These are phyloP conservation scores for Plestiodon gilberti DNA, from an alignment of 2,113 vertebrate genomes.

Conservation along the genomic window DNA sequence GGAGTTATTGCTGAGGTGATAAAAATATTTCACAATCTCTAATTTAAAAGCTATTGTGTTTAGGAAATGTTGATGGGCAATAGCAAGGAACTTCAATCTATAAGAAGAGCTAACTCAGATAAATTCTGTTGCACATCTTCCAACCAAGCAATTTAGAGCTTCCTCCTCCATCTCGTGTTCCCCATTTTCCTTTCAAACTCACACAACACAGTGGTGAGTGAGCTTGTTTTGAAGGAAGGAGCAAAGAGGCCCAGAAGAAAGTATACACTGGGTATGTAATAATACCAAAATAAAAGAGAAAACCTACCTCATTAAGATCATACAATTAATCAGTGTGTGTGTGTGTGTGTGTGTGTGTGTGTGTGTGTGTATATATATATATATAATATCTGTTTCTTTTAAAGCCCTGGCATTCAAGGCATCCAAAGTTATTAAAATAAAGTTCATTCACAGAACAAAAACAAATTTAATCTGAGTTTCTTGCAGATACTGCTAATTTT, in stretches of 20 bases:
- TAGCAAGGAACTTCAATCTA: background rate
- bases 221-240: constrained; percentile 33
- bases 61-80: background rate
- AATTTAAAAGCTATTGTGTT: background rate
- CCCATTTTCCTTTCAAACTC: constrained; percentile 56
- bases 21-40: background rate
- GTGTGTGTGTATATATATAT: constrained; percentile 83
- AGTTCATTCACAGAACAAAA: constrained; percentile 91
- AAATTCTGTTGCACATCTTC: constrained; percentile 71
- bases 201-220: constrained; percentile 44
- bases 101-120: background rate
- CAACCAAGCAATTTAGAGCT: constrained; percentile 57
- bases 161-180: constrained; percentile 44
- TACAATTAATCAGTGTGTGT: constrained; percentile 88
- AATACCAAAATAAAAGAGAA: constrained; percentile 83
- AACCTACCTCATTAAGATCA: constrained; percentile 88
- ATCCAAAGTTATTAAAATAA: constrained; percentile 88
- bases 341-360: constrained; percentile 84
- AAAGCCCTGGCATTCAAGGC: constrained; percentile 89
- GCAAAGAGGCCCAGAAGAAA: constrained; percentile 53
- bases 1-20: background rate
- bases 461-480: constrained; percentile 87
- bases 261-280: constrained; percentile 86
- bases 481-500: constrained; percentile 93
- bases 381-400: constrained; percentile 85